Evolutionary conservation across 2,888 invertebrate genomes (phyloP).

Genomic region (Drosophila monieri): DNA sequence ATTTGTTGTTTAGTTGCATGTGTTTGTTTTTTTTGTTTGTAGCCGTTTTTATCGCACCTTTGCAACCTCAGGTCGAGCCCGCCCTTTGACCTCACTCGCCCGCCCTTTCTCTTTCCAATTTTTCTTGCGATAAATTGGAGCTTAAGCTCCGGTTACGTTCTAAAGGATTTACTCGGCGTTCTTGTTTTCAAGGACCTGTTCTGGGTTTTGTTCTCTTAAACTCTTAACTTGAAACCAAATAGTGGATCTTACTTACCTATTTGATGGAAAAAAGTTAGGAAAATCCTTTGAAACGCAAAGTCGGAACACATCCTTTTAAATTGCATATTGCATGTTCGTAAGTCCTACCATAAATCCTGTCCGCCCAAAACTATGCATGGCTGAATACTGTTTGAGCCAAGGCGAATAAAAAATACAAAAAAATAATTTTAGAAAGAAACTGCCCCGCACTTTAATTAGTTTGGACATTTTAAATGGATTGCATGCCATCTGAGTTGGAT

Average conservation of each 20-base stretch:
- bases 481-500: slow-evolving; percentile 52
- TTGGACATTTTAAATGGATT: slow-evolving; percentile 53
- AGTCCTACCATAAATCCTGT: slow-evolving; percentile 29
- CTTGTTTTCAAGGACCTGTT: background rate
- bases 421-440: slow-evolving; percentile 6
- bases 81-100: slow-evolving; percentile 23
- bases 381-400: slow-evolving; percentile 42
- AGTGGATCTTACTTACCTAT: background rate
- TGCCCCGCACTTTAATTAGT: slow-evolving; percentile 60
- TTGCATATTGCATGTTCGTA: slow-evolving; percentile 33
- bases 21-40: slow-evolving; percentile 40
- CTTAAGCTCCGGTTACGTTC: slow-evolving; percentile 24
- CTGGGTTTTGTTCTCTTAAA: background rate
- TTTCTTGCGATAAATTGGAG: slow-evolving; percentile 45
- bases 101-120: background rate
- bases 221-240: background rate
- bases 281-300: background rate
- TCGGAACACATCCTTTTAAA: slow-evolving; percentile 12
- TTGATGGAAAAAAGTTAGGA: background rate
- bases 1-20: slow-evolving; percentile 36
- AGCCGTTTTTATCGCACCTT: slow-evolving; percentile 68
- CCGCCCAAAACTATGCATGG: slow-evolving; percentile 50
- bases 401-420: slow-evolving; percentile 15
- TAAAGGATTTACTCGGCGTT: background rate
- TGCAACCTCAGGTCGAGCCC: slow-evolving; percentile 36